Percentiles rank a stretch among this genome's conserved stretches.
phyloP scores from a whole-genome alignment of 2,113 vertebrate genomes.

The Lepus europaeus region DNA sequence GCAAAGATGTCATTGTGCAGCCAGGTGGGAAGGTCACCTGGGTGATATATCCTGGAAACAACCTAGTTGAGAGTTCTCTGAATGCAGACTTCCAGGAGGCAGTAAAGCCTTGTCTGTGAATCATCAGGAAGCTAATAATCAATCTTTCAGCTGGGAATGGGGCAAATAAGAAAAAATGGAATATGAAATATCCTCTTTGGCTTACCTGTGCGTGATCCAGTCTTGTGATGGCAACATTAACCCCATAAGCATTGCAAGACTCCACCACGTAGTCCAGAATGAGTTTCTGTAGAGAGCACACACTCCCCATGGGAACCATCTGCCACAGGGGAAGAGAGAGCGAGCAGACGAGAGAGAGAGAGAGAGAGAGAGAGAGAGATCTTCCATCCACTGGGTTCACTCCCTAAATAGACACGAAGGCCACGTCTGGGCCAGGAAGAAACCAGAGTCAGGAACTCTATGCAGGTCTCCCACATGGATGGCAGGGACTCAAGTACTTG shows the following conservation, averaged over 20 bases:
- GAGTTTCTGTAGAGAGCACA: conserved; percentile 89
- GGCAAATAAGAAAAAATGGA: neutral
- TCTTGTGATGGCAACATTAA: conserved; percentile 88
- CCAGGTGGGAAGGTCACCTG: neutral
- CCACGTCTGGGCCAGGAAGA: too few species aligned
- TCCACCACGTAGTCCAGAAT: conserved; percentile 87
- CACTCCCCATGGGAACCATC: conserved; percentile 88
- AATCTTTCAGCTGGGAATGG: neutral
- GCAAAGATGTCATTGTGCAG: neutral
- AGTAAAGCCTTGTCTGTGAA: neutral
- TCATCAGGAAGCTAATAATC: neutral
- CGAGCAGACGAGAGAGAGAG: too few species aligned
- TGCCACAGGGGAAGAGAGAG: conserved; percentile 67
- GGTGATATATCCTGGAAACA: neutral
- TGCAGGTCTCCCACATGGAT: too few species aligned
- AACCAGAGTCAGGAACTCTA: too few species aligned
- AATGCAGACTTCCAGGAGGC: neutral
- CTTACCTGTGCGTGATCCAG: conserved; percentile 89
- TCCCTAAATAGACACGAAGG: too few species aligned
- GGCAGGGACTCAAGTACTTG: too few species aligned
- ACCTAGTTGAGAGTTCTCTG: neutral
- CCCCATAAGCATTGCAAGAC: conserved; percentile 88
- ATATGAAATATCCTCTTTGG: conserved; percentile 2
- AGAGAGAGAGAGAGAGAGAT: too few species aligned
- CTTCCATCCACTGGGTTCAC: too few species aligned